phyloP scores from a whole-genome alignment of 2,113 vertebrate species.

The Chlamydotis undulata region DNA sequence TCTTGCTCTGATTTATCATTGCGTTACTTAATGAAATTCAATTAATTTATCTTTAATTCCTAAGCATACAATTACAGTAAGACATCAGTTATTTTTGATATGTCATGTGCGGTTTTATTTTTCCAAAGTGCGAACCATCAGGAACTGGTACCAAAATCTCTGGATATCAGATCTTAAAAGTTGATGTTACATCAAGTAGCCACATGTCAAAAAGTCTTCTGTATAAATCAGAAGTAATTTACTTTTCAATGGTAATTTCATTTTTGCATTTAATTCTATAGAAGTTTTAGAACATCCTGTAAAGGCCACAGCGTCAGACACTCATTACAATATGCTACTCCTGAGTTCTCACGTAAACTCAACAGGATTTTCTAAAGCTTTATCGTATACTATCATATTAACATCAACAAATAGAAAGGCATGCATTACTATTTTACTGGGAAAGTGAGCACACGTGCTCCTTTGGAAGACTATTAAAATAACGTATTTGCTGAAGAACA shows the following conservation, averaged over 20 bases:
- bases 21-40: neutral
- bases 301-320: neutral
- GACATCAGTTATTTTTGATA: neutral
- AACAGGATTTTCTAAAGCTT: neutral
- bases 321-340: neutral
- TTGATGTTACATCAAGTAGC: neutral
- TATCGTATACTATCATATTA: neutral
- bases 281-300: neutral
- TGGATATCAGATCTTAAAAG: neutral
- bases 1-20: neutral
- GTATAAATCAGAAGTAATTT: neutral
- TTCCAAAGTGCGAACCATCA: neutral
- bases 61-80: neutral
- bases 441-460: neutral
- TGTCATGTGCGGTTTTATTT: neutral
- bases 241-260: neutral
- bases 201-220: neutral
- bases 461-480: neutral
- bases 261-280: neutral
- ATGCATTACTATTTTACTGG: neutral
- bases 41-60: neutral
- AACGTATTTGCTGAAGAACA: neutral
- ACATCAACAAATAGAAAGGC: neutral
- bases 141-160: neutral
- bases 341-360: neutral